These are phyloP conservation scores for Lutraria rhynchaena DNA, from an alignment of 1,140 invertebrate genomes.

Conservation along the genomic window DNA sequence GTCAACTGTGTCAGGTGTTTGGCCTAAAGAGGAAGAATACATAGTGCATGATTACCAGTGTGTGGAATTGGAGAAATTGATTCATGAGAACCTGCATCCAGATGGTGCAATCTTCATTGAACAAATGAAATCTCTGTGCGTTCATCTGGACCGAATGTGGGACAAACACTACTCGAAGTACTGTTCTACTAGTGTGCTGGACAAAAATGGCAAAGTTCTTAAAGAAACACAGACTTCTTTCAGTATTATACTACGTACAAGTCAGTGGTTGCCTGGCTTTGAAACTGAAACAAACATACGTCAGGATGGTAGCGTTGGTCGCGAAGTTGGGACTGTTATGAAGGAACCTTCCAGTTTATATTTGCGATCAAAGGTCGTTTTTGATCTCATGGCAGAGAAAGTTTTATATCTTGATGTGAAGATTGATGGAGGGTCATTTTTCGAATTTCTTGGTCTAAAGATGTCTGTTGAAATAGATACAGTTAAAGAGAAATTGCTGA, in stretches of 20 bases:
- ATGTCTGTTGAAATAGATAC: constrained; percentile 49
- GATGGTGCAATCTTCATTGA: background rate
- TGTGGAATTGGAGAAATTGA: constrained; percentile 30
- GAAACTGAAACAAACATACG: constrained; percentile 41
- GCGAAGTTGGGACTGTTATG: constrained; percentile 39
- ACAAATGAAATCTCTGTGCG: constrained; percentile 45
- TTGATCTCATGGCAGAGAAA: constrained; percentile 66
- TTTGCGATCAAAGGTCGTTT: constrained; percentile 51
- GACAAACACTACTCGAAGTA: constrained; percentile 15
- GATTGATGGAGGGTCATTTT: constrained; percentile 61
- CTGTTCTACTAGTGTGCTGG: constrained; percentile 14
- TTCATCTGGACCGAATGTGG: constrained; percentile 7
- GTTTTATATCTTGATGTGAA: constrained; percentile 66
- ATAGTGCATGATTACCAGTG: constrained; percentile 32
- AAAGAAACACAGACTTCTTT: constrained; percentile 33
- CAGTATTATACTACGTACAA: constrained; percentile 28
- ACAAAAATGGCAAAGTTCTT: constrained; percentile 23
- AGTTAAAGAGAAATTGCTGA: constrained; percentile 66
- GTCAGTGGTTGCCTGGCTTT: constrained; percentile 71
- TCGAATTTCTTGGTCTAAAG: constrained; percentile 71
- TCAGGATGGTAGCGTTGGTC: constrained; percentile 1
- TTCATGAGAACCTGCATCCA: constrained; percentile 21
- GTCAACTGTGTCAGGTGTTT: background rate
- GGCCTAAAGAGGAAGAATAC: constrained; percentile 45
- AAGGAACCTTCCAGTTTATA: constrained; percentile 68